These are phyloP conservation scores for Odocoileus hemionus DNA, from an alignment of 2,113 vertebrate species.

Conservation along the genomic window DNA sequence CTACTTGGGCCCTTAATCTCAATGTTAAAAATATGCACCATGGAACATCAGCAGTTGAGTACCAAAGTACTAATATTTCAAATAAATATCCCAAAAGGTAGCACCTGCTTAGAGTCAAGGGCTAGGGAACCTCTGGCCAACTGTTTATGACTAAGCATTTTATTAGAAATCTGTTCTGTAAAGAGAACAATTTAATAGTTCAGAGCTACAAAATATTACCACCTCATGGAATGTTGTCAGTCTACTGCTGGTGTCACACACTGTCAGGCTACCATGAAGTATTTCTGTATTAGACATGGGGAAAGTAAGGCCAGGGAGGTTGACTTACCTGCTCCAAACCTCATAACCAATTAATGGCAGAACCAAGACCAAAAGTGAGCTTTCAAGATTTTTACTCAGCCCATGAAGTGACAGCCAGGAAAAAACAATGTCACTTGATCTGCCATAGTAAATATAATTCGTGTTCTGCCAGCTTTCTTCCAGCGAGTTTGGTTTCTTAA, in stretches of 20 bases:
- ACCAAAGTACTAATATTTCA: constrained; percentile 56
- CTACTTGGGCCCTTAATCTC: background rate
- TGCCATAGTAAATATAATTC: constrained; percentile 21
- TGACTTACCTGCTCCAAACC: constrained; percentile 38
- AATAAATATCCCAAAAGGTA: constrained; percentile 58
- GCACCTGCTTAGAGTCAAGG: constrained; percentile 62
- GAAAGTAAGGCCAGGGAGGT: constrained; percentile 47
- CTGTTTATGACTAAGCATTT: constrained; percentile 55
- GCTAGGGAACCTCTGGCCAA: constrained; percentile 51
- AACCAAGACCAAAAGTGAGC: constrained; percentile 1
- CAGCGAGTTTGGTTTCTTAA: constrained; percentile 35
- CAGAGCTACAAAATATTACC: constrained; percentile 46
- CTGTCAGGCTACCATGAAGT: constrained; percentile 29
- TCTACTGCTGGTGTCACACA: constrained; percentile 64
- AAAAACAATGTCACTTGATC: constrained; percentile 22
- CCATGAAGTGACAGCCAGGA: constrained; percentile 12
- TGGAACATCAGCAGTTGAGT: constrained; percentile 18
- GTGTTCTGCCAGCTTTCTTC: constrained; percentile 22
- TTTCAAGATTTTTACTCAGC: constrained; percentile 30
- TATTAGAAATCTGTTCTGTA: constrained; percentile 57
- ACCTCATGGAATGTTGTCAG: constrained; percentile 41
- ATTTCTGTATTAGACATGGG: constrained; percentile 21
- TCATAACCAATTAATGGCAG: constrained; percentile 22
- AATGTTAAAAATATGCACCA: constrained; percentile 44
- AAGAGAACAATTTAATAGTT: constrained; percentile 30